Evolutionary conservation across 2,113 vertebrate genomes (phyloP).

Genomic region (Mus spicilegus): DNA sequence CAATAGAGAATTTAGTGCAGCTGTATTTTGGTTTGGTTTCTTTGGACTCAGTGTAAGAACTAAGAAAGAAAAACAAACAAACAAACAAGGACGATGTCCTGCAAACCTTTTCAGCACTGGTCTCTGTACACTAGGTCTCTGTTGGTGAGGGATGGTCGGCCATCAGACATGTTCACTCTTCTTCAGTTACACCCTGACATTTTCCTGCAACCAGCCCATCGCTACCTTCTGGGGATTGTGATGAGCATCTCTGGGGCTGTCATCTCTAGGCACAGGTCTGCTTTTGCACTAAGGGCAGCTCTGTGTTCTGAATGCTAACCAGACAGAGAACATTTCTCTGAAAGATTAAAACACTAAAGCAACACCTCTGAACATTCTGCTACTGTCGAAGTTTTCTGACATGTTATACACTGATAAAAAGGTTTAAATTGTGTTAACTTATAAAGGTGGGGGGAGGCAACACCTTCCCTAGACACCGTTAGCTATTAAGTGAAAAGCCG

Average conservation of each 20-base stretch:
- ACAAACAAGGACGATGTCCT: background rate
- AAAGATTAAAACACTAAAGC: background rate
- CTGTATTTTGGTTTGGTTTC: background rate
- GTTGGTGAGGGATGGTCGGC: background rate
- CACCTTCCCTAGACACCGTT: too few species aligned
- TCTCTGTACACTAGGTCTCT: background rate
- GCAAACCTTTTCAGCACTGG: too few species aligned
- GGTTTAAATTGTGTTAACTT: too few species aligned
- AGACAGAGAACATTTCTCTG: background rate
- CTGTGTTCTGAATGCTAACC: slow-evolving; percentile 64
- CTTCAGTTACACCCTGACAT: background rate
- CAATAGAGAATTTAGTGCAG: background rate
- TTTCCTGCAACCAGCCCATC: background rate
- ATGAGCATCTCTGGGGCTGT: slow-evolving; percentile 10
- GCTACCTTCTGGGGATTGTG: background rate
- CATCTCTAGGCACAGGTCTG: background rate
- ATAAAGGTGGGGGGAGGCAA: too few species aligned
- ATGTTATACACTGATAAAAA: too few species aligned
- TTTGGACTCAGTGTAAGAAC: background rate
- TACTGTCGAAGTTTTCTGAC: background rate
- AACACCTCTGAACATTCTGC: background rate
- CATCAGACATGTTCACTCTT: background rate
- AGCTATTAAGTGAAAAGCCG: too few species aligned
- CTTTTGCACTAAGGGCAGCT: slow-evolving; percentile 39
- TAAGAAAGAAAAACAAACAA: background rate